Base-by-base conservation (phyloP, 2,113 vertebrate genomes). In the Podarcis raffonei region DNA sequence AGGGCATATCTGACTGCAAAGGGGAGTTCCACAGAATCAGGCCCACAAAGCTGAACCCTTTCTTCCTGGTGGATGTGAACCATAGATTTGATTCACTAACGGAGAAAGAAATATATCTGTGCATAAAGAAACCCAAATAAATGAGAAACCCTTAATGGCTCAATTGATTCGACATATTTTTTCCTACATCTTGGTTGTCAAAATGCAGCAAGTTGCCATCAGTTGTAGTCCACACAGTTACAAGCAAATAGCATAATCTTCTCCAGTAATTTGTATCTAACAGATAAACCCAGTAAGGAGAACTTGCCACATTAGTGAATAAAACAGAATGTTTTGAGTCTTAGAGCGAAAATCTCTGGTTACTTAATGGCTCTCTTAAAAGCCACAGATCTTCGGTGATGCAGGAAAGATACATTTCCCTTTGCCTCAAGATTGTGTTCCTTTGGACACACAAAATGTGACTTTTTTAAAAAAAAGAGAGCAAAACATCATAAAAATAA, bases 401-500 rank as follows among this genome's bases (percentile, higher is more conserved):
- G 3, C 3, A 39, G 0, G 6, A 77, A 90, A 74, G 42, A 75
- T 22, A 13, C 68, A 30, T 8, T 84, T 18, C 25, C 57, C 39
- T 57, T 78, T 90, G 76, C 37, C 53, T 65, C 79, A 87, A 89
- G 48, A 18, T 53, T 16, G 9, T 22, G 3, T 37, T 89, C 23
- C 11, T 18, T 81, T 48, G 20, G 18, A 30, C 53, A 93, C 88
- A 90, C 30, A 66, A 92, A 92, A 92, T 65, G 6, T 89, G 69
- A 81, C 85, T 89, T 93, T 94, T 42, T 91, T 90, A 11, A 53
- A 11, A 11, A 30, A 86, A 93, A 93, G 93, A 72, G n/a, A 92
- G 68, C 12, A 6, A 93, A 91, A 93, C 92, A 92, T 25, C 75
- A 90, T 89, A 91, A 71, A 39, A 92, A 74, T 93, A 83, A 92